Evolutionary conservation across 2,113 vertebrate genomes (phyloP).

Genomic region (Crotalus tigris): DNA sequence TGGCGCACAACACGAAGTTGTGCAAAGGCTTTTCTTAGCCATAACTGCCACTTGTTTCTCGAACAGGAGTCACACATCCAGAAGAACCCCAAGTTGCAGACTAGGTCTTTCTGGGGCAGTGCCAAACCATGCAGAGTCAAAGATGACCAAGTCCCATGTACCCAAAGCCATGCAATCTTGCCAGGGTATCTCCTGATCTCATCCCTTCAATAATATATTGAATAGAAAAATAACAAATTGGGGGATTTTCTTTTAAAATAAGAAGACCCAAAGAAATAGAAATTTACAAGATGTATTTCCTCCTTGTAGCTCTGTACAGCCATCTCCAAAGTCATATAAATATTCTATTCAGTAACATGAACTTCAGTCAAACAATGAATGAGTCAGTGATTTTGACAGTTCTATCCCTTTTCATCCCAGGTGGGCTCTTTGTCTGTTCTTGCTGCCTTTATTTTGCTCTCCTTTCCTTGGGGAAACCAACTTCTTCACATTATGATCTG

Average conservation of each 20-base stretch:
- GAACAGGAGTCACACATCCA: neutral
- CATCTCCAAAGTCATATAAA: neutral
- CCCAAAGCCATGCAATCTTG: neutral
- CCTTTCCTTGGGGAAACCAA: conserved; percentile 8
- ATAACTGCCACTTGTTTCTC: neutral
- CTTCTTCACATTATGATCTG: conserved; percentile 9
- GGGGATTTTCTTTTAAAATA: neutral
- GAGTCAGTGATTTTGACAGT: conserved; percentile 17
- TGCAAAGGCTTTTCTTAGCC: neutral
- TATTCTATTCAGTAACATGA: conserved; percentile 16
- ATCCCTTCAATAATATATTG: conserved; percentile 9
- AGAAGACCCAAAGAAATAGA: conserved; percentile 21
- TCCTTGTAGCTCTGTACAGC: conserved; percentile 12
- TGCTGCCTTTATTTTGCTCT: neutral
- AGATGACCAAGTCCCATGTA: neutral
- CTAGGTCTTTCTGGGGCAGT: neutral
- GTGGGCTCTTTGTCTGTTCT: conserved; percentile 5
- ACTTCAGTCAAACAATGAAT: conserved; percentile 15
- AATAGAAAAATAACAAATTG: conserved; percentile 37
- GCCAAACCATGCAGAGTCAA: neutral
- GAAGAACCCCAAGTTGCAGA: neutral
- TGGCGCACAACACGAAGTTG: neutral
- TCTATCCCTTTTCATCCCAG: conserved; percentile 19
- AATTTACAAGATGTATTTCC: conserved; percentile 4
- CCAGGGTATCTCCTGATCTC: neutral